phyloP scores from a whole-genome alignment of 1,140 invertebrate species.

The Microvelia longipes region DNA sequence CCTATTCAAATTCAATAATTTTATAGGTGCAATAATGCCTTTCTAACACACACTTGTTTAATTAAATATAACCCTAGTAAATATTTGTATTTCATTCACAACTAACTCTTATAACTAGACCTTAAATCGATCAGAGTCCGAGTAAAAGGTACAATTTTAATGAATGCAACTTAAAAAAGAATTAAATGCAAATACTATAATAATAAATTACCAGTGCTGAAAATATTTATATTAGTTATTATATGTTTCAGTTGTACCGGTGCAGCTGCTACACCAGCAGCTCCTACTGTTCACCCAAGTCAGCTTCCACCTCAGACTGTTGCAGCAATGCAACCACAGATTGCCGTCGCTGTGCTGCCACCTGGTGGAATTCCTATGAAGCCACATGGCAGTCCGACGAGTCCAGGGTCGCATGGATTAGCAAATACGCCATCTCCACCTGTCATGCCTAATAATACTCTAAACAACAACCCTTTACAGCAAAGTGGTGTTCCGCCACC shows the following conservation, averaged over 20 bases:
- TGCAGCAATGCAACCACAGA: constrained; percentile 43
- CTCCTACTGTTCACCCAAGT: constrained; percentile 26
- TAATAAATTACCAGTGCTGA: no score
- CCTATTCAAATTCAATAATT: no score
- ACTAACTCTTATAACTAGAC: no score
- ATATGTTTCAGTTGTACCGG: constrained; percentile 21
- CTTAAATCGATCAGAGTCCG: no score
- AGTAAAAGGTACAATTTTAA: no score
- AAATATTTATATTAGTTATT: no score
- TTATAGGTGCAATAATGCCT: no score
- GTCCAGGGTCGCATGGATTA: constrained; percentile 27
- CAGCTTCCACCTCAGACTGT: constrained; percentile 34
- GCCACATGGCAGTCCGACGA: not conserved
- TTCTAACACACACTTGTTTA: no score
- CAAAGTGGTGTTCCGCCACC: constrained; percentile 14
- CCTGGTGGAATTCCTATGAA: constrained; percentile 25
- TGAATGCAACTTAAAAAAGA: no score
- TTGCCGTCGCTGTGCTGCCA: constrained; percentile 53
- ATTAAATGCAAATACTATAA: no score
- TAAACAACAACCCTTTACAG: constrained; percentile 25
- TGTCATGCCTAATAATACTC: constrained; percentile 18
- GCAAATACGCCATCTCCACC: constrained; percentile 18
- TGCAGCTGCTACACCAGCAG: constrained; percentile 29
- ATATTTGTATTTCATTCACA: no score
- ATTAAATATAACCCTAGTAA: no score